A percentile compares a stretch with the other conserved stretches of the same genome.
phyloP scores from a whole-genome alignment of 2,113 vertebrate species.

The Leucopsar rothschildi region DNA sequence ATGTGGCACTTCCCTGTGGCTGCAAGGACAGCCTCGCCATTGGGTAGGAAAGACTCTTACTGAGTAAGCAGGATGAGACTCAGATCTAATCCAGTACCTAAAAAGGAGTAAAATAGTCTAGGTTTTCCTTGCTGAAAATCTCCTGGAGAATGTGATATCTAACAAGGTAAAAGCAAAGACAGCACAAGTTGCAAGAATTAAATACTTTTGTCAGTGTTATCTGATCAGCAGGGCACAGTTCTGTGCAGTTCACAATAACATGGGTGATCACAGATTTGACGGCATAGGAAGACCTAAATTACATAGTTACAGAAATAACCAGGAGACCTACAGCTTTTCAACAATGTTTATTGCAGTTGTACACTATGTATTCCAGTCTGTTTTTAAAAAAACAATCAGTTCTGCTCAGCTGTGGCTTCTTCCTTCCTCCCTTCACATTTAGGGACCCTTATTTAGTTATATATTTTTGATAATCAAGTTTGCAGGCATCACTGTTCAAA shows the following conservation, averaged over 20 bases:
- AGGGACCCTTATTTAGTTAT: neutral
- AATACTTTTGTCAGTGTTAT: neutral
- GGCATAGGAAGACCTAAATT: conserved; percentile 69
- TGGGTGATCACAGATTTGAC: conserved; percentile 36
- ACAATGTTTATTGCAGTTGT: conserved; percentile 32
- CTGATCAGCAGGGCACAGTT: neutral
- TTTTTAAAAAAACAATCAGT: neutral
- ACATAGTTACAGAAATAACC: conserved; percentile 68
- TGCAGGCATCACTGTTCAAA: conserved; percentile 46
- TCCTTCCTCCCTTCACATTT: neutral
- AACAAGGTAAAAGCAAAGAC: neutral
- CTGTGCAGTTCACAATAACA: conserved; percentile 14
- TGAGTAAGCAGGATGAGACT: neutral
- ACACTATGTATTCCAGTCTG: neutral
- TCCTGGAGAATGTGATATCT: neutral
- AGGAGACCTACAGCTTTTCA: conserved; percentile 63
- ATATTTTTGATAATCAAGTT: conserved; percentile 48
- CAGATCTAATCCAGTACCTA: neutral
- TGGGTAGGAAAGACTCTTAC: neutral
- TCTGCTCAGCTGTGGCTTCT: neutral
- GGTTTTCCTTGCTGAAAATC: neutral
- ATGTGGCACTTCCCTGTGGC: rapidly evolving
- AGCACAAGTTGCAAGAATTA: neutral
- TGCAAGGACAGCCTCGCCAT: neutral
- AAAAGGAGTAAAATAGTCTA: neutral